Conservation (phyloP, 2,113 vertebrate species). For the Fulmarus glacialis region DNA sequence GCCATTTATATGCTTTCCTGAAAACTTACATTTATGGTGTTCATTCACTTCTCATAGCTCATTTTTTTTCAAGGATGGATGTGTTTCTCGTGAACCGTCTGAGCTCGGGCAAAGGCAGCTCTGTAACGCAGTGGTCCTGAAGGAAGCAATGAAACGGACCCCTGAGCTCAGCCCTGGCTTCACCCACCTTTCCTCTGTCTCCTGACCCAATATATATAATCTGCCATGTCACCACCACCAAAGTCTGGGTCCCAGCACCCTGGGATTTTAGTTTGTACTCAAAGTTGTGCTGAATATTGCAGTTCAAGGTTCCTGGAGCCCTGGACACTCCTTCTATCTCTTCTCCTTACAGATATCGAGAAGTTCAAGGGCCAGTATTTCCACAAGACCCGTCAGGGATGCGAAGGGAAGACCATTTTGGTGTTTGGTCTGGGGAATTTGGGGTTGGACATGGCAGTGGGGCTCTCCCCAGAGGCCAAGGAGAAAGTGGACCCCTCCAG, state of each 20-base stretch:
- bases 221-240: no score
- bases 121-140: neutral
- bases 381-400: constrained; percentile 74
- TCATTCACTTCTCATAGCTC: neutral
- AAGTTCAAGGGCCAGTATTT: constrained; percentile 76
- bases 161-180: neutral
- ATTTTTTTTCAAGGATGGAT: neutral
- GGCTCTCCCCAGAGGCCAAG: constrained; percentile 77
- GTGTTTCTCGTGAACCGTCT: rapidly evolving
- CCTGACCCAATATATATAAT: neutral
- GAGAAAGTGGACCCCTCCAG: neutral
- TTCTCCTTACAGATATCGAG: constrained; percentile 71
- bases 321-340: neutral
- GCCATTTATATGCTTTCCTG: neutral
- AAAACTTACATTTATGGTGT: neutral
- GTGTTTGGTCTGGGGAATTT: constrained; percentile 83
- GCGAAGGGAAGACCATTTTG: constrained; percentile 78
- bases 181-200: neutral
- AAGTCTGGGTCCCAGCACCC: neutral
- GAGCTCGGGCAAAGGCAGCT: neutral
- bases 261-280: neutral
- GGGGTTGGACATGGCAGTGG: constrained; percentile 78
- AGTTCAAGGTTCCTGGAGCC: neutral
- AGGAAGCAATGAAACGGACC: neutral
- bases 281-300: neutral